These are phyloP conservation scores for Brachylomia viminalis DNA, from an alignment of 2,888 invertebrate genomes.

Conservation along the genomic window DNA sequence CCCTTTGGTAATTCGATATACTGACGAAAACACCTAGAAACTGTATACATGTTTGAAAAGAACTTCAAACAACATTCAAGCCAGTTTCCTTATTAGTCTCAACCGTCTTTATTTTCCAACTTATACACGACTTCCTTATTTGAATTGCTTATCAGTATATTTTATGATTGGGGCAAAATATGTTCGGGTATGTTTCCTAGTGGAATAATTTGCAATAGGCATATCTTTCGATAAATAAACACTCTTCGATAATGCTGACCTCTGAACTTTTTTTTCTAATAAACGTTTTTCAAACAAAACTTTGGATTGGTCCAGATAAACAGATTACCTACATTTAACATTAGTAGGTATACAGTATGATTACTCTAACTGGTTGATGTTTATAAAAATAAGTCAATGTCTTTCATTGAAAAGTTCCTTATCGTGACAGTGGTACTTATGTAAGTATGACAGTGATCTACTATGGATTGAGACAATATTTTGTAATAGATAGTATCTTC, in stretches of 20 bases:
- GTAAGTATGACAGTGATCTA: slow-evolving; percentile 20
- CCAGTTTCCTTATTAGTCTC: background rate
- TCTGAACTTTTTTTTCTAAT: slow-evolving; percentile 11
- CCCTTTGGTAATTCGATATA: background rate
- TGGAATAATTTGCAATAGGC: slow-evolving; percentile 1
- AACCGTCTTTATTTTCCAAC: background rate
- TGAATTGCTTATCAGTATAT: background rate
- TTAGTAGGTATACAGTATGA: background rate
- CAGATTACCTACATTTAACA: background rate
- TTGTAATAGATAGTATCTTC: slow-evolving; percentile 24
- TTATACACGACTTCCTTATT: background rate
- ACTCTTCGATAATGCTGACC: background rate
- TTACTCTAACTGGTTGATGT: background rate
- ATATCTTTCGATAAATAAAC: background rate
- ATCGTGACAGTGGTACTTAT: slow-evolving; percentile 24
- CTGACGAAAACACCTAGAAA: background rate
- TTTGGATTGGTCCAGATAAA: background rate
- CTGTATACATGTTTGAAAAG: background rate
- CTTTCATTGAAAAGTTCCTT: slow-evolving; percentile 20
- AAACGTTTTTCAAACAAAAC: background rate
- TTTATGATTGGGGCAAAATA: background rate
- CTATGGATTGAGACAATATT: slow-evolving; percentile 22
- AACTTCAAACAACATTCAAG: background rate
- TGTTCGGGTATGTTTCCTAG: background rate
- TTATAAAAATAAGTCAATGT: slow-evolving; percentile 22